phyloP scores from a whole-genome alignment of 2,888 invertebrate species.

The Melanophora roralis region DNA sequence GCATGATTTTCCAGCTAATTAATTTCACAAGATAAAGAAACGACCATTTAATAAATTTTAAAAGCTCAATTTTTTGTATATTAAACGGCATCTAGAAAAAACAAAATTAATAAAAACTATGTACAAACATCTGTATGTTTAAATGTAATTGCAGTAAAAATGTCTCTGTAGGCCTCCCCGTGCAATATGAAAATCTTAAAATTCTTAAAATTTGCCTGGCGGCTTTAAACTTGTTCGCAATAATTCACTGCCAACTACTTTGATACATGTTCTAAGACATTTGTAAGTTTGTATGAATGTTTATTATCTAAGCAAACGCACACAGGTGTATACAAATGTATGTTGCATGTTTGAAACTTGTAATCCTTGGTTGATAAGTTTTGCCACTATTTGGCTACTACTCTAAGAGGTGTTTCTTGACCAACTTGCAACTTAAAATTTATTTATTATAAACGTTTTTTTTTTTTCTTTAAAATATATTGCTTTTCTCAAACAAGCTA shows the following conservation, averaged over 20 bases:
- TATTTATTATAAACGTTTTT: background rate
- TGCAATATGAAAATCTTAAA: constrained; percentile 1
- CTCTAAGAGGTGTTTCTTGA: constrained; percentile 15
- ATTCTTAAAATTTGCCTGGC: constrained; percentile 69
- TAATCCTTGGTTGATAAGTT: constrained; percentile 59
- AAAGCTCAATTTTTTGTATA: background rate
- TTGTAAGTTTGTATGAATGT: background rate
- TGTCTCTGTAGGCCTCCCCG: background rate
- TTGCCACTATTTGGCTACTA: constrained; percentile 35
- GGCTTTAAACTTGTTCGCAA: constrained; percentile 75
- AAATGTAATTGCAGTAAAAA: background rate
- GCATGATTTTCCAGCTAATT: constrained; percentile 75
- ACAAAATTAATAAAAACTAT: background rate
- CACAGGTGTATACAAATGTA: background rate
- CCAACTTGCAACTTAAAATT: constrained; percentile 31
- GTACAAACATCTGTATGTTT: background rate
- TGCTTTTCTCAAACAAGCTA: background rate
- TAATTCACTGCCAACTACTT: constrained; percentile 74
- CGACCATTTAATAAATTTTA: background rate
- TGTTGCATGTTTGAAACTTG: constrained; percentile 44
- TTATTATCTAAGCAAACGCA: no score
- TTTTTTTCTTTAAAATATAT: background rate
- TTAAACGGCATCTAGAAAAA: constrained; percentile 11
- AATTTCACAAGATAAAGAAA: constrained; percentile 64
- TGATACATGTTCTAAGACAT: constrained; percentile 61